A percentile compares a stretch with the other conserved stretches of the same genome.
These are phyloP conservation scores for Atherix ibis DNA, from an alignment of 2,888 invertebrate genomes.

Conservation along the genomic window DNA sequence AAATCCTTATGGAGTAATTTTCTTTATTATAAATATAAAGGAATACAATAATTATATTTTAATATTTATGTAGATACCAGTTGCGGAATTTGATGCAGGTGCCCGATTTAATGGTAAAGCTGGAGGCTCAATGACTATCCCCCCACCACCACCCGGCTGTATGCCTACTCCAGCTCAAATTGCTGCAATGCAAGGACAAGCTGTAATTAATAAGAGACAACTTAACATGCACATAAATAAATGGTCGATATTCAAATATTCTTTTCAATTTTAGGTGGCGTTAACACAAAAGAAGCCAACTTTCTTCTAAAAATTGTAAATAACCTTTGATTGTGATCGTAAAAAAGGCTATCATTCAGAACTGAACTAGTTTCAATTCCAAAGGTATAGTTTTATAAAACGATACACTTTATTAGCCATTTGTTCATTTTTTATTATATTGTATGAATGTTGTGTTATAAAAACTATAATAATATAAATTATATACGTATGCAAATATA, in stretches of 20 bases:
- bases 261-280: slow-evolving; percentile 1
- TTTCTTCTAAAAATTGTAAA: slow-evolving; percentile 3
- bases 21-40: no score
- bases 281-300: slow-evolving; percentile 6
- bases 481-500: no score
- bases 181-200: slow-evolving; percentile 26
- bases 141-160: slow-evolving; percentile 31
- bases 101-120: slow-evolving; percentile 16
- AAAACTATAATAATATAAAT: no score
- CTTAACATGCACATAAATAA: not conserved
- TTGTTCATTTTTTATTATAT: no score
- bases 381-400: no score
- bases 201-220: slow-evolving; percentile 1
- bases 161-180: slow-evolving; percentile 27
- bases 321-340: not conserved
- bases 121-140: slow-evolving; percentile 22
- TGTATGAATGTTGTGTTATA: no score
- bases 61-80: no score
- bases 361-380: no score
- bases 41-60: no score
- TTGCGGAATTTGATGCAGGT: slow-evolving; percentile 14
- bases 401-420: no score
- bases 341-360: no score
- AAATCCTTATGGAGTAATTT: no score
- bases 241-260: not conserved